These are phyloP conservation scores for Mixornis gularis DNA, from an alignment of 2,113 vertebrate genomes.

Conservation along the genomic window DNA sequence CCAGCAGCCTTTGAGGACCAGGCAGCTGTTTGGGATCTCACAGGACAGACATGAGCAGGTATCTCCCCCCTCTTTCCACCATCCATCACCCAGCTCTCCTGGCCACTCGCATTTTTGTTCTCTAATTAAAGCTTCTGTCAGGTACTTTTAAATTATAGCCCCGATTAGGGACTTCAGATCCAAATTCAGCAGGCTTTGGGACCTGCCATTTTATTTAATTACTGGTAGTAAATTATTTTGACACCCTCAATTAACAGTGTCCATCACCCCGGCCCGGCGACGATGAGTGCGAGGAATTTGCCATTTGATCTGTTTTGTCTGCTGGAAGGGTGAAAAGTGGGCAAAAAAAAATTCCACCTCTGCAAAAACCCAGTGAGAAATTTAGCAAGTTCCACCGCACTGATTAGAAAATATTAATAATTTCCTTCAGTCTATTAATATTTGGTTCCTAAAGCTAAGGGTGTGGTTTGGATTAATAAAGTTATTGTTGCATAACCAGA, in stretches of 20 bases:
- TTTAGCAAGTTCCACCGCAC: neutral
- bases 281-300: constrained; percentile 6
- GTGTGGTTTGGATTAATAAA: neutral
- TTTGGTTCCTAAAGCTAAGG: neutral
- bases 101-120: neutral
- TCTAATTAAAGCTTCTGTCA: constrained; percentile 45
- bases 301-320: constrained; percentile 27
- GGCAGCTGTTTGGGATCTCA: constrained; percentile 32
- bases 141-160: constrained; percentile 16
- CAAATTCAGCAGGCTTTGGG: constrained; percentile 16
- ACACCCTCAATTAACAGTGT: constrained; percentile 49
- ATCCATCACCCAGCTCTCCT: constrained; percentile 20
- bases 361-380: too few relatives aligned
- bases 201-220: constrained; percentile 63
- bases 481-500: neutral
- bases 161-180: constrained; percentile 15
- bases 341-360: neutral
- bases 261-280: neutral
- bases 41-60: neutral
- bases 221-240: constrained; percentile 53
- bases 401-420: neutral
- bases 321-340: neutral
- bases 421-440: neutral
- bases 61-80: constrained; percentile 8
- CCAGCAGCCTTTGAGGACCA: neutral